These are phyloP conservation scores for Horisme vitalbata DNA, from an alignment of 2,888 invertebrate species.

Conservation along the genomic window DNA sequence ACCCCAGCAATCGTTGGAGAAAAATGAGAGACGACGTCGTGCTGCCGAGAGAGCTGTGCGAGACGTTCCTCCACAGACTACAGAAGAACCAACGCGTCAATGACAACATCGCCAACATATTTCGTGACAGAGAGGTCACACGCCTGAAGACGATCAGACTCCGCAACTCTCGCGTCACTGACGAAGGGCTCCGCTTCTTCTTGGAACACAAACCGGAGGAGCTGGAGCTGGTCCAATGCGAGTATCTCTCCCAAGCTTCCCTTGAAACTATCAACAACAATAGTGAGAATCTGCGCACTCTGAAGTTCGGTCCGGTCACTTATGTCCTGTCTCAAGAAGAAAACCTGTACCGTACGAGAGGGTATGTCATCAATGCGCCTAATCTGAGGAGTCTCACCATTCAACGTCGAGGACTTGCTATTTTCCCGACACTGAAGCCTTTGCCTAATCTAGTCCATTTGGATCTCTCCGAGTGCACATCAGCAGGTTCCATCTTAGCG, in stretches of 20 bases:
- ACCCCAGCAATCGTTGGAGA: slow-evolving; percentile 67
- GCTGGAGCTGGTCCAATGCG: slow-evolving; percentile 89
- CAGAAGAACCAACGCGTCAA: slow-evolving; percentile 82
- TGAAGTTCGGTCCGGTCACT: slow-evolving; percentile 88
- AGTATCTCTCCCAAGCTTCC: slow-evolving; percentile 84
- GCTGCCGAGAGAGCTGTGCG: slow-evolving; percentile 88
- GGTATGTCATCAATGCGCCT: slow-evolving; percentile 83
- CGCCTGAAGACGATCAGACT: slow-evolving; percentile 87
- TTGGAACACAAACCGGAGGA: slow-evolving; percentile 88
- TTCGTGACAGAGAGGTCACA: slow-evolving; percentile 86
- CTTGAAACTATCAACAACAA: slow-evolving; percentile 87
- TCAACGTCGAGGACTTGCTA: slow-evolving; percentile 73
- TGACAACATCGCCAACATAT: slow-evolving; percentile 87
- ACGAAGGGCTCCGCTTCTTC: slow-evolving; percentile 86
- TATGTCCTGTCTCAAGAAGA: slow-evolving; percentile 83
- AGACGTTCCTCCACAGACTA: slow-evolving; percentile 84
- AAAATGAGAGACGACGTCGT: slow-evolving; percentile 84
- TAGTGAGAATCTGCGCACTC: slow-evolving; percentile 86
- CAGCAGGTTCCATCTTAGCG: slow-evolving; percentile 86
- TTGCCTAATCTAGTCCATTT: slow-evolving; percentile 85
- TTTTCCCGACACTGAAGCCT: slow-evolving; percentile 80
- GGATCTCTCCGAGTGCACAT: slow-evolving; percentile 87
- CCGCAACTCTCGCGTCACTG: slow-evolving; percentile 87
- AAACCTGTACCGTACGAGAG: slow-evolving; percentile 58
- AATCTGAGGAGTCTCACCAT: slow-evolving; percentile 83